A percentile compares a stretch with the other conserved stretches of the same genome.
Evolutionary conservation across 2,113 vertebrate genomes (phyloP).

Genomic region (Isurus oxyrinchus): DNA sequence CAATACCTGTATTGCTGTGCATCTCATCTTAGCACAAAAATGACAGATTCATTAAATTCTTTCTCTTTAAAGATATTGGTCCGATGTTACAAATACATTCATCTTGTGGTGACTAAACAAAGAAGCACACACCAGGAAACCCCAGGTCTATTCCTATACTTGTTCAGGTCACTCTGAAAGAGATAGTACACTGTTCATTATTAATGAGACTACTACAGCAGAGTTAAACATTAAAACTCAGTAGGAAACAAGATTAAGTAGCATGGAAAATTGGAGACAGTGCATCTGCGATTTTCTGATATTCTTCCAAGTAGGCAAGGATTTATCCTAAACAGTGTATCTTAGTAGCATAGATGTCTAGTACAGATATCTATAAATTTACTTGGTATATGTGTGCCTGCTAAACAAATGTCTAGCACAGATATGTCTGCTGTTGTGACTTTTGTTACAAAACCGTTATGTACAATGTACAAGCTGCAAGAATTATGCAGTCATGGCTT

Average conservation of each 20-base stretch:
- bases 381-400: neutral
- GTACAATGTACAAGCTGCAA: neutral
- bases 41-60: neutral
- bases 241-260: neutral
- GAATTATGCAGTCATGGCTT: neutral
- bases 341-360: neutral
- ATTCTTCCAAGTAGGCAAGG: neutral
- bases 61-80: no score
- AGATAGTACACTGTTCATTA: neutral
- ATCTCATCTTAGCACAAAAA: neutral
- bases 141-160: neutral
- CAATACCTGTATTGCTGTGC: slow-evolving; percentile 2
- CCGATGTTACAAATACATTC: neutral
- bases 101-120: neutral
- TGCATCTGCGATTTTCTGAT: neutral
- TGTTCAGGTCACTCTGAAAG: neutral
- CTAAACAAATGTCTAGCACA: neutral
- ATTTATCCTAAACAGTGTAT: neutral
- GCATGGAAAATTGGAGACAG: neutral
- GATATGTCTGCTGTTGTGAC: no score
- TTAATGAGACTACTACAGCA: neutral
- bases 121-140: neutral
- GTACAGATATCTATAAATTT: no score
- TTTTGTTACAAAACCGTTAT: neutral
- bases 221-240: neutral